phyloP scores from a whole-genome alignment of 2,113 vertebrate species.

The Orthonyx spaldingii region DNA sequence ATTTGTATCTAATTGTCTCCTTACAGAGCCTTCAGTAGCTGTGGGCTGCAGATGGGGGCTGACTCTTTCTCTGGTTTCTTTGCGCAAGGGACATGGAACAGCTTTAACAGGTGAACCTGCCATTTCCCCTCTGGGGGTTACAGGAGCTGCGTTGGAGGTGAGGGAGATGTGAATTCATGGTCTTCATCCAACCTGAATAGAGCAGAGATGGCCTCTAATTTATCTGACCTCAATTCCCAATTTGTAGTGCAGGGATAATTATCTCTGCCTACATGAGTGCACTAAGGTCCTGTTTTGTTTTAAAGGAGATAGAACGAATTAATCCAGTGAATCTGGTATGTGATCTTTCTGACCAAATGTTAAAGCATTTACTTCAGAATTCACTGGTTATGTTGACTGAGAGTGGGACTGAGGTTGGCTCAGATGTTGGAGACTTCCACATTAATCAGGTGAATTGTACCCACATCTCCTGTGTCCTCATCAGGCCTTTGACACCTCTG shows the following conservation, averaged over 20 bases:
- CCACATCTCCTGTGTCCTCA: background rate
- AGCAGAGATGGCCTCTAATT: background rate
- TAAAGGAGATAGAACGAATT: accelerated
- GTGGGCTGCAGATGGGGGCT: background rate
- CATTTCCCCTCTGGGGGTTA: background rate
- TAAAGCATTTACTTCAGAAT: background rate
- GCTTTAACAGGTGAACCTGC: background rate
- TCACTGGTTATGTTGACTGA: background rate
- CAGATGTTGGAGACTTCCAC: background rate
- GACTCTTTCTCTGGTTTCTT: background rate
- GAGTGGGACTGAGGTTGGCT: background rate
- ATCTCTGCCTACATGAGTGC: background rate
- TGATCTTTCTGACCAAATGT: background rate
- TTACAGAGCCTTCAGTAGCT: background rate
- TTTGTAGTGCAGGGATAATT: background rate
- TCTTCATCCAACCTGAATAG: background rate
- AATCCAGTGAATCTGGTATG: background rate
- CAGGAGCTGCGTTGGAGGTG: background rate
- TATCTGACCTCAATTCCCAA: background rate
- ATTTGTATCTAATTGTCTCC: background rate
- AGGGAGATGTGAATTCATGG: background rate
- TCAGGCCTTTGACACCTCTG: background rate
- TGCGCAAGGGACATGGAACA: background rate
- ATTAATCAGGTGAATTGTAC: background rate
- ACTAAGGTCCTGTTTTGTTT: background rate